Base-by-base conservation (phyloP, 2,797 vertebrate genomes). In the Epinephelus malabaricus region DNA sequence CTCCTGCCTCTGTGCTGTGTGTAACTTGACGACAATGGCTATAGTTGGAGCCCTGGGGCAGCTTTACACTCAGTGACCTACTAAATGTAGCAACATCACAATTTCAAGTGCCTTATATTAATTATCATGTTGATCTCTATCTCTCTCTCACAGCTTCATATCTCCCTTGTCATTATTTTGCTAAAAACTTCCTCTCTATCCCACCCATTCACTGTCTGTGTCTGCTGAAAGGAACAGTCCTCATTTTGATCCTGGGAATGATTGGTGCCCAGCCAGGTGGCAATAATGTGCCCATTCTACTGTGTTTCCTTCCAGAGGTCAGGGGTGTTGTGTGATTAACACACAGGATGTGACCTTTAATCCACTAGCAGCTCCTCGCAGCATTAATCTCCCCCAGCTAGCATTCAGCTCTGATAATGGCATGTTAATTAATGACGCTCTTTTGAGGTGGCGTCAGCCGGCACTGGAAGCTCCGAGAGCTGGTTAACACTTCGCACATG, bases 331-430 rank as follows among this genome's bases (percentile, higher is more conserved):
- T 86, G 94, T 94, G 93, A 95, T 95, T 95, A 95, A 95, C 94
- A 94, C 94, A 95, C 92, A 95, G 95, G 96, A 96, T 95, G 91
- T 95, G 95, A 95, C 95, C 96, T 96, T 92, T 96, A 93, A 94
- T 94, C 95, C 95, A 94, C 93, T 89, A 90, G 94, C 91, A 89
- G 92, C 94, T 94, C 94, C 86, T 89, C 63, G 82, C 79, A 92
- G 91, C 92, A 96, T 97, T 94, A 95, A 96, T 96, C 95, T 94
- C 79, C 80, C 89, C 90, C 59, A 84, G 86, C 90, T 91, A 89
- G 86, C 92, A 93, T 88, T 5, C 71, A 91, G 72, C 90, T 91
- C 92, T 92, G 89, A 93, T 94, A 95, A 96, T 94, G 94, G 92
- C 84, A 92, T 90, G 76, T 93, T 94, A 96, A 97, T 97, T 95